Evolutionary conservation across 2,113 vertebrate genomes (phyloP), one percentile per base, ranked within the genome.

Genomic region (Seriola quinqueradiata): DNA sequence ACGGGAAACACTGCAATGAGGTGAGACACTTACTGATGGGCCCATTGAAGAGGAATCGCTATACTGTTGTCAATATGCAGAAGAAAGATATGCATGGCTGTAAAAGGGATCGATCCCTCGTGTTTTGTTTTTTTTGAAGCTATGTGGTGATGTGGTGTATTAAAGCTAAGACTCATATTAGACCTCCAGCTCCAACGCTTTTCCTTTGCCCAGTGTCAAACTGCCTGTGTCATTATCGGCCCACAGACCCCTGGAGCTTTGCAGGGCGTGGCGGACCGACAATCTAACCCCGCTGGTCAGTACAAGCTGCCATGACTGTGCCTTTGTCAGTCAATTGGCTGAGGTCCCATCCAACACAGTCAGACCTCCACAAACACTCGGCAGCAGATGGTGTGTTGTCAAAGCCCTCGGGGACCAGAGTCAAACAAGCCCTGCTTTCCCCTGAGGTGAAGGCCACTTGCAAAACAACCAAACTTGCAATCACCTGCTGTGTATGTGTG

Each of bases 311-410:
- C 76, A 44, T 11, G 17, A 70, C 69, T 61, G 77, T 64, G 77
- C 58, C 69, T 70, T 69, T 85, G 70, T 81, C 82, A 79, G 75
- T 70, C 72, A 34, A 70, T 80, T 80, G 54, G 75, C 63, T 34
- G 46, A 40, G 42, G 16, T 84, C 76, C 82, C 79, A 77, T 63
- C 71, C 14, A 77, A 57, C 68, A 81, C 80, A 77, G 59, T 25
- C 10, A 4, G 66, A 50, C 65, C 70, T 65, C 55, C 17, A 70
- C 11, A 66, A 28, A 66, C 75, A 25, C 54, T 28, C 23, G n/a
- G 69, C 46, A 81, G 79, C 88, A 90, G 83, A 92, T 90, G 85
- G 83, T n/a, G 60, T 77, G 66, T 83, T 72, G 78, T 88, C 76
- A 81, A 83, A 82, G 52, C 86, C 72, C 81, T 77, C 28, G 54